These are phyloP conservation scores for Scelioninae gen. 2 DNA, from an alignment of 2,888 invertebrate genomes.

Conservation along the genomic window DNA sequence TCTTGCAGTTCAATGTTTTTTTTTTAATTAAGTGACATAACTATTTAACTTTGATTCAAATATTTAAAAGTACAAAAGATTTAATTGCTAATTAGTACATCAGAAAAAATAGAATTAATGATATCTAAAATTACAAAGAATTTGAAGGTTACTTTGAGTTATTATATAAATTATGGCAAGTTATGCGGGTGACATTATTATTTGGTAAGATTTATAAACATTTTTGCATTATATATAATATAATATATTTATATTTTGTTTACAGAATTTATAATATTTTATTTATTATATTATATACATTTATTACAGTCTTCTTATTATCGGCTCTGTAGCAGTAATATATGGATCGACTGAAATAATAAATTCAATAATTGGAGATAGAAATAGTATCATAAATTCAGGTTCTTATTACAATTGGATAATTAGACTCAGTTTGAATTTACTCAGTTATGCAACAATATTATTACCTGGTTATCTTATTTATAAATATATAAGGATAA, in stretches of 20 bases:
- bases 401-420: conserved; percentile 82
- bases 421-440: conserved; percentile 85
- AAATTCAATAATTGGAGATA: conserved; percentile 68
- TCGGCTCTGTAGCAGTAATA: conserved; percentile 75
- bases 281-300: neutral
- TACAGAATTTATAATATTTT: too few relatives aligned
- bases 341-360: conserved; percentile 75
- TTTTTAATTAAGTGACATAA: neutral
- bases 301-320: conserved; percentile 75
- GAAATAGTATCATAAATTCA: conserved; percentile 66
- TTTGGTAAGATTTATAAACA: conserved; percentile 72
- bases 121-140: conserved; percentile 29
- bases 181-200: conserved; percentile 72
- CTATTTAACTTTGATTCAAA: neutral
- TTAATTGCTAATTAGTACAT: neutral
- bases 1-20: too few relatives aligned
- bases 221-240: neutral
- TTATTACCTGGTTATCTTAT: conserved; percentile 90
- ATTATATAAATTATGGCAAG: conserved; percentile 69
- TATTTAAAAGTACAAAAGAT: neutral
- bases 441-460: conserved; percentile 92
- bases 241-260: too few relatives aligned
- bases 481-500: conserved; percentile 86
- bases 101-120: conserved; percentile 28
- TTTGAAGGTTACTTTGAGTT: conserved; percentile 51